Evolutionary conservation across 2,888 invertebrate genomes (phyloP).

Genomic region (Carcina quercana): DNA sequence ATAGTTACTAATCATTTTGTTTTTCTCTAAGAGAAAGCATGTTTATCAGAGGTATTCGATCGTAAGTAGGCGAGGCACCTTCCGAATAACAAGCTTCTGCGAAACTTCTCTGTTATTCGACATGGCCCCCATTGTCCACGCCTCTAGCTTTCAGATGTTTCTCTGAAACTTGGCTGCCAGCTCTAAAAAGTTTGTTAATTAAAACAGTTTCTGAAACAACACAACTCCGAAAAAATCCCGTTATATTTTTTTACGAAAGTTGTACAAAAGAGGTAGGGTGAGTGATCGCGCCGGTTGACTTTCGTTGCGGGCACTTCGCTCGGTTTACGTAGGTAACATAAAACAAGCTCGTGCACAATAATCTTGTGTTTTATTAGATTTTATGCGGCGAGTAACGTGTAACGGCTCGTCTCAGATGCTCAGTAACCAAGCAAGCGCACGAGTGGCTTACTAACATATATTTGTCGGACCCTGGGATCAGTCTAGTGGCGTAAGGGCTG

Average conservation of each 20-base stretch:
- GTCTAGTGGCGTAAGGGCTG: too few relatives aligned
- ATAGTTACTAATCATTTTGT: too few relatives aligned
- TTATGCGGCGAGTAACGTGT: constrained; percentile 5
- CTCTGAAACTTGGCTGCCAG: constrained; percentile 27
- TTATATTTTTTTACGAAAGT: constrained; percentile 7
- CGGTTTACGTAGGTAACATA: not conserved
- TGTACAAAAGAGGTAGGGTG: too few relatives aligned
- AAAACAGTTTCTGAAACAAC: constrained; percentile 44
- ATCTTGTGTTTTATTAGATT: constrained; percentile 10
- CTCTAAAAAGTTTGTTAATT: constrained; percentile 46
- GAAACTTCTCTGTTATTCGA: too few relatives aligned
- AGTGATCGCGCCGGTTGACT: too few relatives aligned
- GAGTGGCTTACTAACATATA: constrained; percentile 11
- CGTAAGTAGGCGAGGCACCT: too few relatives aligned
- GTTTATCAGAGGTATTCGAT: too few relatives aligned
- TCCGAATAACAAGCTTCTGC: too few relatives aligned
- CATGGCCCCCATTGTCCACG: too few relatives aligned
- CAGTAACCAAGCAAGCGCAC: constrained; percentile 1
- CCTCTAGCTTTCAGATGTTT: constrained; percentile 13
- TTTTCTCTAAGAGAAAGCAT: too few relatives aligned
- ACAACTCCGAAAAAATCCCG: constrained; percentile 24
- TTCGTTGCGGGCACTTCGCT: not conserved
- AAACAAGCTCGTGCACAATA: constrained; percentile 3
- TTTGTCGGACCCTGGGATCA: constrained; percentile 11
- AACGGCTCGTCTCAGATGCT: constrained; percentile 3